These are phyloP conservation scores for Lordiphosa clarofinis DNA, from an alignment of 1,140 invertebrate genomes.

Conservation along the genomic window DNA sequence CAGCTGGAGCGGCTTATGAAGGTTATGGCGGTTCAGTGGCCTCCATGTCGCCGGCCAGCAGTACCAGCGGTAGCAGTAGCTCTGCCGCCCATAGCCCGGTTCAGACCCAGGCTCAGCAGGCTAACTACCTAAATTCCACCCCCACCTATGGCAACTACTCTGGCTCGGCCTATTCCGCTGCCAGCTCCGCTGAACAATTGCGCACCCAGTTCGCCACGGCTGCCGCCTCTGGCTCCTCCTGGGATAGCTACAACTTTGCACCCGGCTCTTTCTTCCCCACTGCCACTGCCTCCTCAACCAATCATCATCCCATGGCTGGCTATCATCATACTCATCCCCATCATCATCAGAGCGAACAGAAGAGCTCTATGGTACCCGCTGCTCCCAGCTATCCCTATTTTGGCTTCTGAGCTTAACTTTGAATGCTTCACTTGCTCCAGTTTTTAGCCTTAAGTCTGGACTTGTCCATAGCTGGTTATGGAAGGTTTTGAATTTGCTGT, in stretches of 20 bases:
- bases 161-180: constrained; percentile 34
- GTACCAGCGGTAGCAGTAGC: constrained; percentile 54
- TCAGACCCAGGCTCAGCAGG: constrained; percentile 24
- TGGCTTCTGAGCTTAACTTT: constrained; percentile 47
- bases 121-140: constrained; percentile 46
- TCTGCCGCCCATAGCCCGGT: constrained; percentile 70
- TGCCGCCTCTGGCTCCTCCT: constrained; percentile 61
- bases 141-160: constrained; percentile 41
- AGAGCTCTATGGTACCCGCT: constrained; percentile 45
- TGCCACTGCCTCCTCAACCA: constrained; percentile 20
- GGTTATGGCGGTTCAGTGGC: constrained; percentile 66
- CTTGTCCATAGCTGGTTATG: neutral
- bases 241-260: constrained; percentile 75
- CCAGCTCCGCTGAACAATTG: constrained; percentile 67
- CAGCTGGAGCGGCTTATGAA: constrained; percentile 28
- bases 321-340: constrained; percentile 50
- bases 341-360: constrained; percentile 39
- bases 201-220: constrained; percentile 72
- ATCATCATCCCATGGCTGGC: constrained; percentile 44
- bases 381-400: constrained; percentile 66
- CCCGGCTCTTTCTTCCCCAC: constrained; percentile 63
- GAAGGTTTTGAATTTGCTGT: constrained; percentile 8
- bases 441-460: constrained; percentile 20
- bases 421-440: constrained; percentile 14
- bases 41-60: constrained; percentile 72